Conservation (phyloP, 23 tunicate species). For the Styela plicata region DNA sequence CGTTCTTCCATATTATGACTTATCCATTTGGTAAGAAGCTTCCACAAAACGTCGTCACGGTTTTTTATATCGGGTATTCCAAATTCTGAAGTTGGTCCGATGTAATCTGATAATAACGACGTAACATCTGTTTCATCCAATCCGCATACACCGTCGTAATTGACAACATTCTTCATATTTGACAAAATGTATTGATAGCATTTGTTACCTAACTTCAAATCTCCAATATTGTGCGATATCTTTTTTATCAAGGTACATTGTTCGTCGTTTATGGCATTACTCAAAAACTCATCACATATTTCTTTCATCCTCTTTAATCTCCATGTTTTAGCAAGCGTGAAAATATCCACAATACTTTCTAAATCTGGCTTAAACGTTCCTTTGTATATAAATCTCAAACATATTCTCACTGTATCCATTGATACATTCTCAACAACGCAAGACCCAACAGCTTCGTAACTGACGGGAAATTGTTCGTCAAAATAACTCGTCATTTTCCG, state of each 20-base stretch:
- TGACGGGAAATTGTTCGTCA: background rate
- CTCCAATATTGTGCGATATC: background rate
- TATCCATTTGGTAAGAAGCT: background rate
- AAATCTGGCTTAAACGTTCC: background rate
- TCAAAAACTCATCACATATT: background rate
- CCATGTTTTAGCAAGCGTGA: background rate
- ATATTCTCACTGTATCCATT: background rate
- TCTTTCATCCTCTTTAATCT: background rate
- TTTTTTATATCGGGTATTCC: background rate
- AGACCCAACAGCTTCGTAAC: background rate
- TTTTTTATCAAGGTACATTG: background rate
- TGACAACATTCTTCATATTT: background rate
- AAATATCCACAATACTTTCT: background rate
- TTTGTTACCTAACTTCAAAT: background rate
- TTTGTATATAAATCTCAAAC: background rate
- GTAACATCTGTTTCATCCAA: background rate
- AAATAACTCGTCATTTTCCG: background rate
- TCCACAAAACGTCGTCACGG: background rate
- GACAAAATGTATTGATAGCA: background rate
- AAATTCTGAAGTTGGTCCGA: background rate
- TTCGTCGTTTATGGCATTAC: background rate
- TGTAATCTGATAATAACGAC: background rate
- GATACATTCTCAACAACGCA: background rate
- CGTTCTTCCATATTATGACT: background rate
- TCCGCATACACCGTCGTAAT: background rate